Base-by-base conservation (phyloP, 1,140 invertebrate species). In the Bombus affinis region DNA sequence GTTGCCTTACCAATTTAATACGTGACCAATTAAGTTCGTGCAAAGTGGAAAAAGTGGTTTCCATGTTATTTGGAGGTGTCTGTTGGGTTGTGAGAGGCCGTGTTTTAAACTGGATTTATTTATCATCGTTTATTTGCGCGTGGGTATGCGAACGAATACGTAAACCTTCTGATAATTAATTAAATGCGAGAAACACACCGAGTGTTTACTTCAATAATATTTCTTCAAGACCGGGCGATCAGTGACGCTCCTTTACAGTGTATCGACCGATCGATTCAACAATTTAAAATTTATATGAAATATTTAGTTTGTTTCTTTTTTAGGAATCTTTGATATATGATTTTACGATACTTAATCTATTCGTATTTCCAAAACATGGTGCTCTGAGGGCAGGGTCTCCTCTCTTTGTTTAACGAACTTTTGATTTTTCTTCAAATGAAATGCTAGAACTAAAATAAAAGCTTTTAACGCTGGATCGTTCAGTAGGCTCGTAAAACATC, bases 11-110 rank as follows among this genome's bases (percentile, higher is more conserved):
- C 66, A 37, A 83, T 77, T 70, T 42, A 57, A 35, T 42, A 32
- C 37, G 28, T 47, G 32, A 25, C 22, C 37, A 83, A 83, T 83
- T 78, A 78, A 68, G 68, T 35, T 35, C 42, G 32, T 8, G 39
- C 44, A 9, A 32, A 68, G 47, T 18, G 22, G 5, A 15, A 25
- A n/a, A 15, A 53, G 59, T 18, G 37, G 47, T 44, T 35, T n/a
- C 3, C n/a, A 5, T 2, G 44, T 28, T 42, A n/a, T 47, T 73
- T 35, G n/a, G n/a, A 81, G 44, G 28, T 44, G 59, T 35, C 39
- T 22, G 15, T 15, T 66, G 4, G 15, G 47, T 53, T 22, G 18
- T 12, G 10, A 44, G 22, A 9, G 5, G n/a, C 32, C 25, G 59
- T 12, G 12, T 39, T 44, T 78, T 35, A 32, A 66, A 65, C 22